Evolutionary conservation across 2,797 vertebrate genomes (phyloP).

Genomic region (Artibeus lituratus): DNA sequence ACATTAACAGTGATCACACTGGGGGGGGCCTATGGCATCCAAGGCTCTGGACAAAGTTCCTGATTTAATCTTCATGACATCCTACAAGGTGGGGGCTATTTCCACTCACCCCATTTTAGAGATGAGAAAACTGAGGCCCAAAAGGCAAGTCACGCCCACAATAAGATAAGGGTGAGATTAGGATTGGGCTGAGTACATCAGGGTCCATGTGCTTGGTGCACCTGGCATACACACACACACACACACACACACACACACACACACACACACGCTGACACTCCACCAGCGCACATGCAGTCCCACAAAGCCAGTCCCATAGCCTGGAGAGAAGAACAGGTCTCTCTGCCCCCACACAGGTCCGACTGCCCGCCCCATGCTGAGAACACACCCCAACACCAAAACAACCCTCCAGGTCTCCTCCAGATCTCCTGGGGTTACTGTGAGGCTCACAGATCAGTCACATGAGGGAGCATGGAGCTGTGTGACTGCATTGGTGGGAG

Average conservation of each 20-base stretch:
- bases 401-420: no score
- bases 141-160: not conserved
- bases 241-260: no score
- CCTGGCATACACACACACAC: no score
- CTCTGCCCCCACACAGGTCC: not conserved
- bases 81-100: not conserved
- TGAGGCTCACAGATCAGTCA: no score
- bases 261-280: no score
- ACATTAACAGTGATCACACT: not conserved
- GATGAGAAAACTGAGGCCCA: not conserved
- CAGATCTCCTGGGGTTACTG: no score
- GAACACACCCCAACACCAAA: no score
- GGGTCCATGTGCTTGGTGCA: no score
- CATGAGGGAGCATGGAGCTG: no score
- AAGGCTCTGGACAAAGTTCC: not conserved
- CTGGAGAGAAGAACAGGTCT: not conserved
- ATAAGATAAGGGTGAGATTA: not conserved
- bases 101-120: not conserved
- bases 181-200: not conserved
- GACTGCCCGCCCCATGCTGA: not conserved
- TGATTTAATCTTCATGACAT: not conserved
- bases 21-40: not conserved
- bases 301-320: no score
- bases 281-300: no score
- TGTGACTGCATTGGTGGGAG: no score